A percentile compares a stretch with the other conserved stretches of the same genome.
Evolutionary conservation across 2,113 vertebrate genomes (phyloP).

Genomic region (Xenopus laevis): DNA sequence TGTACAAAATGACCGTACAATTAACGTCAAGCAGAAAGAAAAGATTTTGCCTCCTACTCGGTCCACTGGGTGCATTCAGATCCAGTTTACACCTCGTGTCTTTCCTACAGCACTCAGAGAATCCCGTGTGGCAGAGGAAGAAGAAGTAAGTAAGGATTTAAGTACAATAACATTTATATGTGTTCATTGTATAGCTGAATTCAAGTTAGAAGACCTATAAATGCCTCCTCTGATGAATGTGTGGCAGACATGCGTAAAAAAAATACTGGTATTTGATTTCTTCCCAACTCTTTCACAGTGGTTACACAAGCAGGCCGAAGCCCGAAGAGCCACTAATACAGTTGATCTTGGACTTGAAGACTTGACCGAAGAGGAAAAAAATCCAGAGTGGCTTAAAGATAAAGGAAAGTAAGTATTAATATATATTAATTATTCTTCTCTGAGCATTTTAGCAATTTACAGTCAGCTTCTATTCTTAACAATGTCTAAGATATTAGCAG

Average conservation of each 20-base stretch:
- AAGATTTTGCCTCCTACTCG: conserved; percentile 71
- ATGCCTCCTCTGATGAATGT: too few relatives aligned
- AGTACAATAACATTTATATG: too few relatives aligned
- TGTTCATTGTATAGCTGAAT: too few relatives aligned
- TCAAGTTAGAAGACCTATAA: too few relatives aligned
- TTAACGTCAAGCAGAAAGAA: conserved; percentile 59
- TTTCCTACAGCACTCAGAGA: conserved; percentile 90
- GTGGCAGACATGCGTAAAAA: too few relatives aligned
- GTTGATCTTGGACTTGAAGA: conserved; percentile 74
- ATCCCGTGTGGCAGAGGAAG: conserved; percentile 78
- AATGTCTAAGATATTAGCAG: too few relatives aligned
- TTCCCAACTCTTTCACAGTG: conserved; percentile 63
- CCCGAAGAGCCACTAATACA: conserved; percentile 59
- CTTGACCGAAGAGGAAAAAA: conserved; percentile 82
- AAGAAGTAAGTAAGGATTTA: conserved; percentile 69
- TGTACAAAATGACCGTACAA: conserved; percentile 51
- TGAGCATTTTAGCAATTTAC: too few relatives aligned
- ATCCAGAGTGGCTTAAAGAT: conserved; percentile 89
- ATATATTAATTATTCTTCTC: neutral
- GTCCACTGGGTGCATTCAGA: conserved; percentile 66
- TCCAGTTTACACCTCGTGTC: conserved; percentile 80
- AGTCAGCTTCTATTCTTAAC: too few relatives aligned
- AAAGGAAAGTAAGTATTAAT: conserved; percentile 84
- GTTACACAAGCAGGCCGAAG: conserved; percentile 86
- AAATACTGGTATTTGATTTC: too few relatives aligned